These are phyloP conservation scores for Platycheirus rosarum DNA, from an alignment of 2,888 invertebrate species.

Conservation along the genomic window DNA sequence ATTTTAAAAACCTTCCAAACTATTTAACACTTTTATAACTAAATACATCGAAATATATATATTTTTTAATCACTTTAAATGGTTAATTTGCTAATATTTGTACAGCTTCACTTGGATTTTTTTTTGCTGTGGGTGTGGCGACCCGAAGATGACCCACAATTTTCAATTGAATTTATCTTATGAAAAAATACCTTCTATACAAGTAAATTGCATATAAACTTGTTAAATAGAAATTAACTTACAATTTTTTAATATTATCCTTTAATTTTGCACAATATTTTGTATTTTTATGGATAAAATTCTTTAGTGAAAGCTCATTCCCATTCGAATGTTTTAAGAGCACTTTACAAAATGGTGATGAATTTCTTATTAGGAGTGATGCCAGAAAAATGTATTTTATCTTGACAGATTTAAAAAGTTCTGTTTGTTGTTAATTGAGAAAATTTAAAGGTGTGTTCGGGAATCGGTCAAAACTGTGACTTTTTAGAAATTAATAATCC, in stretches of 20 bases:
- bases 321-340: constrained; percentile 76
- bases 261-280: constrained; percentile 46
- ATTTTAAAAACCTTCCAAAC: constrained; percentile 34
- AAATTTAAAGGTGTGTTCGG: too few relatives aligned
- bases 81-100: background rate
- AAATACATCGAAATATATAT: background rate
- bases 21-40: background rate
- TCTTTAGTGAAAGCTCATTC: constrained; percentile 65
- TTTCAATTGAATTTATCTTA: constrained; percentile 74
- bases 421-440: constrained; percentile 35
- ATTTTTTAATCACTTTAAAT: constrained; percentile 12
- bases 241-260: constrained; percentile 75
- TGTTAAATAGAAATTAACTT: constrained; percentile 72
- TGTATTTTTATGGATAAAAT: constrained; percentile 55
- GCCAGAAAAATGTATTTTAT: constrained; percentile 49
- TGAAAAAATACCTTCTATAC: constrained; percentile 54
- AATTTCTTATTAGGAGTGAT: constrained; percentile 70
- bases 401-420: constrained; percentile 34
- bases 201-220: constrained; percentile 42
- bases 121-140: constrained; percentile 79
- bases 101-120: constrained; percentile 22
- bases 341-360: constrained; percentile 78
- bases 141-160: constrained; percentile 78
- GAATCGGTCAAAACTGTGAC: too few relatives aligned
- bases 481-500: too few relatives aligned